phyloP scores from a whole-genome alignment of 1,140 invertebrate genomes.

The Procambarus clarkii region DNA sequence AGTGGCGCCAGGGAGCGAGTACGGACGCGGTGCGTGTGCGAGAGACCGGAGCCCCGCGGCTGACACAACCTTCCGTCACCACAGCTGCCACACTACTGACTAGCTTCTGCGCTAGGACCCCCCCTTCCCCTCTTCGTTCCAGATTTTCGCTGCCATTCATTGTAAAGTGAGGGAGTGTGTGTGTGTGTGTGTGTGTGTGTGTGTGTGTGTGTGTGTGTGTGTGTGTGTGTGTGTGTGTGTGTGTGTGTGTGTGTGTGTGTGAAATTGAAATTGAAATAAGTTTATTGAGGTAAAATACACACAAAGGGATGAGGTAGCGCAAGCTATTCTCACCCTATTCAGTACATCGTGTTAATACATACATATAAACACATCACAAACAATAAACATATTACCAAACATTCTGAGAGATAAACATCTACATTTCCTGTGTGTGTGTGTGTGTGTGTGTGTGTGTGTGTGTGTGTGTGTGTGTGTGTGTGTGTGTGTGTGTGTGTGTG shows the following conservation, averaged over 20 bases:
- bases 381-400: too few species aligned
- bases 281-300: too few species aligned
- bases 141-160: neutral
- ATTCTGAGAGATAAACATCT: too few species aligned
- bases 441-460: neutral
- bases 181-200: too few species aligned
- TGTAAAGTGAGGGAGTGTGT: neutral
- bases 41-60: neutral
- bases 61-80: neutral
- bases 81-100: neutral
- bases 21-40: neutral
- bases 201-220: neutral
- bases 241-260: too few species aligned
- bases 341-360: too few species aligned
- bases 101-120: neutral
- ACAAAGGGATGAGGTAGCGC: too few species aligned
- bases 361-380: too few species aligned
- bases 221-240: neutral
- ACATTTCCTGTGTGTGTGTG: too few species aligned
- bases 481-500: too few species aligned
- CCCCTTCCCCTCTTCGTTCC: neutral
- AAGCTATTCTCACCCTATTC: too few species aligned
- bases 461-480: neutral
- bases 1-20: neutral
- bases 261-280: too few species aligned